Conservation (phyloP, 2,888 invertebrate species). For the Lottia scabra region DNA sequence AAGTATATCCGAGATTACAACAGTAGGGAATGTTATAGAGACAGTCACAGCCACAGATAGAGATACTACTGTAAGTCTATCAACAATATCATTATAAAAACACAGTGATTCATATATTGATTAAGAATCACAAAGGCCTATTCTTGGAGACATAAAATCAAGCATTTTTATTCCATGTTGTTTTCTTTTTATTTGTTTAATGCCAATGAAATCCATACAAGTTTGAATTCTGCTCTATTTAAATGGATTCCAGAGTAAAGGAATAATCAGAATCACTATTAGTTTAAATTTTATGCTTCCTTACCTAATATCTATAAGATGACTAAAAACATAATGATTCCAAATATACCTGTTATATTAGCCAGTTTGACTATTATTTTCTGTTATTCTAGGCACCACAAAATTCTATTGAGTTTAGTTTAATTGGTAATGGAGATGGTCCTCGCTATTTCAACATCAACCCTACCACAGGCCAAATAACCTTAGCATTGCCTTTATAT, state of each 20-base stretch:
- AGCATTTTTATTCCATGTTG: no score
- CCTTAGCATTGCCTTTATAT: constrained; percentile 47
- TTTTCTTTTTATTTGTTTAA: neutral
- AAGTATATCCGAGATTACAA: constrained; percentile 39
- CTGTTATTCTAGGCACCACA: constrained; percentile 47
- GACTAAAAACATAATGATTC: no score
- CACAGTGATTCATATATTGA: no score
- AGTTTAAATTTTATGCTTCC: neutral
- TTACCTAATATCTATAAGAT: no score
- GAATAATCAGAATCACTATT: neutral
- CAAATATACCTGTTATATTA: no score
- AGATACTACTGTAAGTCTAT: constrained; percentile 42
- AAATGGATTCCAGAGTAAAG: no score
- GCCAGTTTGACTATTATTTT: neutral
- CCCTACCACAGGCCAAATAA: constrained; percentile 47
- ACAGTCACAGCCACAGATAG: constrained; percentile 38
- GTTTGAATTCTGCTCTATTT: neutral
- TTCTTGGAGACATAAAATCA: neutral
- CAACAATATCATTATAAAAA: no score
- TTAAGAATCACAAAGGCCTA: no score
- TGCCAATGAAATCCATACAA: neutral
- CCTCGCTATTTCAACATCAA: constrained; percentile 54
- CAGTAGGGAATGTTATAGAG: constrained; percentile 37
- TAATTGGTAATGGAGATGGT: constrained; percentile 41
- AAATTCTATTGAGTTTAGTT: constrained; percentile 47